A percentile compares a stretch with the other conserved stretches of the same genome.
These are phyloP conservation scores for Drymonia ruficornis DNA, from an alignment of 2,888 invertebrate species.

Conservation along the genomic window DNA sequence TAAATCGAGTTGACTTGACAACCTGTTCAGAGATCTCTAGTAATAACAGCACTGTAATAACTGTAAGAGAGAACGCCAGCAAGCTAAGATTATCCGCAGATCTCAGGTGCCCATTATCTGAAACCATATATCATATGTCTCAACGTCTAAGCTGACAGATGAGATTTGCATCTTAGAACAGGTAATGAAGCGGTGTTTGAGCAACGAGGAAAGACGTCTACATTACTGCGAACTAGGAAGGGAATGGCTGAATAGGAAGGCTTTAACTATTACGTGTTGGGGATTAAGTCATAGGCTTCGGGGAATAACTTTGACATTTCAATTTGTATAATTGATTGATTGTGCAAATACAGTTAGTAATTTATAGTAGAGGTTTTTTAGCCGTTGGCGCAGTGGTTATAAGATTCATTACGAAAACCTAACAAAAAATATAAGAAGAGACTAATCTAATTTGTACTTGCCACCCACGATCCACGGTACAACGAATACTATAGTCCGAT, in stretches of 20 bases:
- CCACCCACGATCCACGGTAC: too few species aligned
- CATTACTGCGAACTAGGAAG: slow-evolving; percentile 1
- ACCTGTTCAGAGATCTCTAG: background rate
- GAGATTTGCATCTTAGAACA: slow-evolving; percentile 6
- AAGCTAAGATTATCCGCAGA: background rate
- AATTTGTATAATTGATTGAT: slow-evolving; percentile 1
- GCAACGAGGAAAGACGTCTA: slow-evolving; percentile 1
- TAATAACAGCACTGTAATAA: too few species aligned
- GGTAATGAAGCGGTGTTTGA: slow-evolving; percentile 18
- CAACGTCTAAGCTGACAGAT: slow-evolving; percentile 7
- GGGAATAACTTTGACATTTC: background rate
- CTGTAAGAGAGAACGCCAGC: background rate
- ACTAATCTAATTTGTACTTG: too few species aligned
- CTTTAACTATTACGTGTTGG: background rate
- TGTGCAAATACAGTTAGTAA: background rate
- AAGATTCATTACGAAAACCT: too few species aligned
- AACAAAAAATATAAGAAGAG: too few species aligned
- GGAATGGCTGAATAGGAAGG: background rate
- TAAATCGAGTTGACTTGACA: too few species aligned
- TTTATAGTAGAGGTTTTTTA: background rate
- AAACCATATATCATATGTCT: slow-evolving; percentile 2
- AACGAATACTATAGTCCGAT: too few species aligned
- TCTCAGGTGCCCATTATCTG: background rate
- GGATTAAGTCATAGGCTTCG: background rate
- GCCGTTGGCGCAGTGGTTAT: too few species aligned